Base-by-base conservation (phyloP, 2,888 invertebrate species). In the Mechanitis mazaeus region DNA sequence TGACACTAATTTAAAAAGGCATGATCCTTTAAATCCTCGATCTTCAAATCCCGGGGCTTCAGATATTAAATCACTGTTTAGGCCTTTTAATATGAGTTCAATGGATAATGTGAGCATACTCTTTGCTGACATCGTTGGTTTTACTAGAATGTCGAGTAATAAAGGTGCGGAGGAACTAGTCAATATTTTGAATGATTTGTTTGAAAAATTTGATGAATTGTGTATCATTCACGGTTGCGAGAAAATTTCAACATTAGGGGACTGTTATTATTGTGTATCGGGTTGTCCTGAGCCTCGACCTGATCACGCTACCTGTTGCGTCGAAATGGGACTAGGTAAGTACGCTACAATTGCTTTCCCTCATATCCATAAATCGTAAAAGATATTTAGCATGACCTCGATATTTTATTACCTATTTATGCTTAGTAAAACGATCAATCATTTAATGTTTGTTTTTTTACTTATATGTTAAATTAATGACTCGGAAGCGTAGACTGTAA, bases 101-200 rank as follows among this genome's bases (percentile, higher is more conserved):
- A 97, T 98, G 97, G 96, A 97, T 70, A 94, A 97, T 80, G 98
- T 98, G 54, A 97, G 97, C 85, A 98, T 99, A 75, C 87, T 99
- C 55, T 98, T 98, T 81, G 98, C 98, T 38, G 98, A 99, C 81
- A 98, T 99, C 76, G 98, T 98, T 33, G 98, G 98, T 46, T 99
- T 99, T 83, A 99, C 98, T 0, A 95, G 94, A 79, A 98, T 98
- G 98, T 96, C 97, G 62, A 97, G 97, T 69, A 98, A 96, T 73
- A 99, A 98, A 88, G 96, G 95, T 72, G 98, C 98, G 61, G 98
- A 98, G 83, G 96, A 98, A 84, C 91, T 99, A 72, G 98, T 99
- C 11, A 96, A 95, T 76, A 96, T 99, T 76, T 91, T 99, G 62
- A 98, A 98, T 83, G 98, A 98, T 86, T 90, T 99, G 63, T 99